phyloP scores from a whole-genome alignment of 2,888 invertebrate genomes.

The Archips crataeganus region DNA sequence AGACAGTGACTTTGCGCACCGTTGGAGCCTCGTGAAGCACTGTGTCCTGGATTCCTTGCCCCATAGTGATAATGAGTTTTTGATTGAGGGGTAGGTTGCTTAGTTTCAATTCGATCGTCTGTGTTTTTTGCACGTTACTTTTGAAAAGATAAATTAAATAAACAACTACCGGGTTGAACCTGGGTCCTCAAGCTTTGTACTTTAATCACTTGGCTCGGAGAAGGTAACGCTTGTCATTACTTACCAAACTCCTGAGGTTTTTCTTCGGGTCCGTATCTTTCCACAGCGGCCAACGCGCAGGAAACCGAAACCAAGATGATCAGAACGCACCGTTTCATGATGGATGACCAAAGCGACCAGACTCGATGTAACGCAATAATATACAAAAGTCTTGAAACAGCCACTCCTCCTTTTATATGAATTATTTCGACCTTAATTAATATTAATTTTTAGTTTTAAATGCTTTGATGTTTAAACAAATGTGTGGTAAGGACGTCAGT shows the following conservation, averaged over 20 bases:
- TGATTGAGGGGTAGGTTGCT: too few species aligned
- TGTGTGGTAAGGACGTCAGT: neutral
- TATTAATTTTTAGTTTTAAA: neutral
- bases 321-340: neutral
- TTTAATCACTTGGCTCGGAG: too few species aligned
- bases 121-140: too few species aligned
- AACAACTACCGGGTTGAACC: too few species aligned
- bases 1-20: too few species aligned
- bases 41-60: too few species aligned
- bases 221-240: neutral
- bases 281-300: conserved; percentile 8
- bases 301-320: neutral
- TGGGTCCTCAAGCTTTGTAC: too few species aligned
- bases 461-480: conserved; percentile 4
- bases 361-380: neutral
- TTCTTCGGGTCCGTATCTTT: neutral
- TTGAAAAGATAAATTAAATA: too few species aligned
- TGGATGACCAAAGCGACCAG: neutral
- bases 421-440: neutral
- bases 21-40: too few species aligned
- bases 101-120: too few species aligned
- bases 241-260: conserved; percentile 24
- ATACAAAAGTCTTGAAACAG: neutral
- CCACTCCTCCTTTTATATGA: neutral
- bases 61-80: too few species aligned